A percentile compares a stretch with the other conserved stretches of the same genome.
Evolutionary conservation across 1,140 invertebrate species (phyloP).

Genomic region (Leptinotarsa texana): DNA sequence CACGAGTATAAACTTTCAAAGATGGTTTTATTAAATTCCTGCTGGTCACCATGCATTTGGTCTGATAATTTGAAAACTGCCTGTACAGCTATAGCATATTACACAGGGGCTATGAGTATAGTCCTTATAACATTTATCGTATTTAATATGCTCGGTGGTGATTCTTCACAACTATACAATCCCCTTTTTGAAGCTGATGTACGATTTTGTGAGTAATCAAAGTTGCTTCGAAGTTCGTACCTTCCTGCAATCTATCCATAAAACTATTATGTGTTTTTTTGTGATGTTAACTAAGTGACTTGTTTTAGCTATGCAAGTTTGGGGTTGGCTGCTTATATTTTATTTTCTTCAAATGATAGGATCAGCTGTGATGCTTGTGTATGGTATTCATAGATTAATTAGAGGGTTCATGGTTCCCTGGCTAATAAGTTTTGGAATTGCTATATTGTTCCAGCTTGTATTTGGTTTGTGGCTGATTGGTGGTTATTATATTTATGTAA

Average conservation of each 20-base stretch:
- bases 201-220: conserved; percentile 67
- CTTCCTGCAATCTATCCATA: neutral
- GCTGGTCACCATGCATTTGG: conserved; percentile 87
- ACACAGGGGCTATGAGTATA: conserved; percentile 72
- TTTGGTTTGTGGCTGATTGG: conserved; percentile 83
- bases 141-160: conserved; percentile 80
- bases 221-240: conserved; percentile 32
- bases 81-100: conserved; percentile 75
- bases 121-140: conserved; percentile 73
- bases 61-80: conserved; percentile 76
- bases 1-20: neutral
- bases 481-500: conserved; percentile 89
- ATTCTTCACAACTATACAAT: conserved; percentile 84
- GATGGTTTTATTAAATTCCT: conserved; percentile 76
- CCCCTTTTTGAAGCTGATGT: conserved; percentile 87
- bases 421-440: conserved; percentile 71
- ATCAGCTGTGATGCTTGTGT: conserved; percentile 67
- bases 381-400: conserved; percentile 66
- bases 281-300: conserved; percentile 22
- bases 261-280: conserved; percentile 30
- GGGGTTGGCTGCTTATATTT: conserved; percentile 72
- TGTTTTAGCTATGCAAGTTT: conserved; percentile 72
- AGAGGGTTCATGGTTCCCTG: conserved; percentile 81
- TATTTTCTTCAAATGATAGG: conserved; percentile 73
- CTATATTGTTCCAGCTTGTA: conserved; percentile 74